A percentile compares a stretch with the other conserved stretches of the same genome.
Conservation (phyloP, 2,113 vertebrate species). For the Cnemophilus loriae region DNA sequence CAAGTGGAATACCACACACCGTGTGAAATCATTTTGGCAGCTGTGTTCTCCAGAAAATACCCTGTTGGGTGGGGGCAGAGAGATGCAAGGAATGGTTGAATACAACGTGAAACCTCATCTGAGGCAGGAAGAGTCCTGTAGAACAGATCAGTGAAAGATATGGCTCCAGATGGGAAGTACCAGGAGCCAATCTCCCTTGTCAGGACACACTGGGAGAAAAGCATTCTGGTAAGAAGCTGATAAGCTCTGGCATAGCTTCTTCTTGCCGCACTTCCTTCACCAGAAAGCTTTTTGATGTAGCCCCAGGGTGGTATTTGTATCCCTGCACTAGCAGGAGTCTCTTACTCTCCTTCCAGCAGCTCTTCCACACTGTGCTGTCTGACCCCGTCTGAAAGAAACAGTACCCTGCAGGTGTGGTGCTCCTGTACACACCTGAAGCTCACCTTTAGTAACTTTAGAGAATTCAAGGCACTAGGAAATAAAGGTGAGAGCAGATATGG, state of each 20-base stretch:
- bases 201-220: not conserved
- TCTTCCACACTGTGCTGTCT: not conserved
- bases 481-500: not conserved
- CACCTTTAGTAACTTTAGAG: not conserved
- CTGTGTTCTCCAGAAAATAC: not conserved
- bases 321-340: not conserved
- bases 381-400: not conserved
- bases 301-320: too few species aligned
- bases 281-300: not conserved
- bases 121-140: not conserved
- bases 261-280: not conserved
- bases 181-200: not conserved
- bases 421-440: not conserved
- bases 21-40: not conserved
- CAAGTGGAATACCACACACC: not conserved
- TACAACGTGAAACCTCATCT: not conserved
- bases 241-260: not conserved
- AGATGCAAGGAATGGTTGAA: not conserved
- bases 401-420: not conserved
- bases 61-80: too few species aligned
- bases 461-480: not conserved
- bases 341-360: not conserved
- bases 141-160: not conserved
- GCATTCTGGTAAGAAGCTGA: not conserved
- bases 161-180: not conserved